These are phyloP conservation scores for Tautogolabrus adspersus DNA, from an alignment of 2,113 vertebrate species.

Conservation along the genomic window DNA sequence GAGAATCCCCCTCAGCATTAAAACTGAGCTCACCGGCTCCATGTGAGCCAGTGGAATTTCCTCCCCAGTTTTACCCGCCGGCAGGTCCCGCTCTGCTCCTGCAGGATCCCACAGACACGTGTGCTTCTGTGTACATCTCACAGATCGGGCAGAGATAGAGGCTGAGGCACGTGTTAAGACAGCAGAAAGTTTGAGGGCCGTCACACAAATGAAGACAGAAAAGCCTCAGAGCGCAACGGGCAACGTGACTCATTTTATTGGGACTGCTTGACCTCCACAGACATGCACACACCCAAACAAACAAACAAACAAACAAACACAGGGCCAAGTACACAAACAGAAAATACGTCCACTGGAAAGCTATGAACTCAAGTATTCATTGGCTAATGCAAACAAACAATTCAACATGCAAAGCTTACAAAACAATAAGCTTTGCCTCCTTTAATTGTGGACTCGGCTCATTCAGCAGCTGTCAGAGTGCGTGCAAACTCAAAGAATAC, in stretches of 20 bases:
- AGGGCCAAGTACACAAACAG: conserved; percentile 8
- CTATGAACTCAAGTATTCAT: conserved; percentile 20
- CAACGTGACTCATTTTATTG: conserved; percentile 28
- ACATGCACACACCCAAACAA: neutral
- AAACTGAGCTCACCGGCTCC: conserved; percentile 32
- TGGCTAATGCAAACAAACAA: conserved; percentile 36
- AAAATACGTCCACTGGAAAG: conserved; percentile 21
- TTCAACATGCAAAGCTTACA: conserved; percentile 1
- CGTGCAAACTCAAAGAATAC: neutral
- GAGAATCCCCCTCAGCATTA: conserved; percentile 32
- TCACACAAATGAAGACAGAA: conserved; percentile 13
- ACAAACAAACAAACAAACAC: conserved; percentile 40
- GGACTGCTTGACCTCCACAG: conserved; percentile 40
- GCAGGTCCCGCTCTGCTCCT: conserved; percentile 36
- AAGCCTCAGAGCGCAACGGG: neutral
- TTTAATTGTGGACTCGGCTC: neutral
- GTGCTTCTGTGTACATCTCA: conserved; percentile 52
- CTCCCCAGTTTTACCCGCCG: conserved; percentile 28
- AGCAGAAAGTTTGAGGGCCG: neutral
- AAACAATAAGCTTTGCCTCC: conserved; percentile 24
- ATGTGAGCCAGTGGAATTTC: conserved; percentile 77
- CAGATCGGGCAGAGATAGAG: conserved; percentile 42
- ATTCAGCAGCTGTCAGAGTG: conserved; percentile 16
- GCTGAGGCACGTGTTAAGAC: conserved; percentile 25
- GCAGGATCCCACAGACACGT: conserved; percentile 49